Conservation (phyloP, 2,888 invertebrate species). For the Spilarctia lutea region DNA sequence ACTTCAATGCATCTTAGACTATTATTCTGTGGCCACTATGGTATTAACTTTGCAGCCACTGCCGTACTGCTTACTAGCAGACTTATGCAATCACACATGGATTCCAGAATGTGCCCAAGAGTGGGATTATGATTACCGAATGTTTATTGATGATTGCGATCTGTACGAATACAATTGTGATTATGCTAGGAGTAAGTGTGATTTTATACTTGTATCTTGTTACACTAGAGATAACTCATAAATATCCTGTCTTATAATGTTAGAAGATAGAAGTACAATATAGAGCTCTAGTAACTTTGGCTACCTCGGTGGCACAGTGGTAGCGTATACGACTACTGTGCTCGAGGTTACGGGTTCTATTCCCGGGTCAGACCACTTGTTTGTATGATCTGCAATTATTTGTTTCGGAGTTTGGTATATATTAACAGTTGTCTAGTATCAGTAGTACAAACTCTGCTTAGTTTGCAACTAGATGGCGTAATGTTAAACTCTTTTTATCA, state of each 20-base stretch:
- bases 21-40: background rate
- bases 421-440: no score
- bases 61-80: constrained; percentile 63
- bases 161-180: constrained; percentile 74
- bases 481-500: background rate
- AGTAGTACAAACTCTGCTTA: no score
- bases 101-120: constrained; percentile 69
- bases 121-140: constrained; percentile 39
- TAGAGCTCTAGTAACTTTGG: background rate
- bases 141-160: constrained; percentile 75
- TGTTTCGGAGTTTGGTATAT: no score
- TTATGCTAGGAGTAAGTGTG: constrained; percentile 51
- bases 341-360: no score
- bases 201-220: background rate
- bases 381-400: no score
- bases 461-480: no score
- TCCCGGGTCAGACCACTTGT: no score
- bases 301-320: no score
- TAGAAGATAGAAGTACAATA: background rate
- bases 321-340: no score
- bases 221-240: no score
- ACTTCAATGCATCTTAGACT: no score
- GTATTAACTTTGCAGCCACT: constrained; percentile 54
- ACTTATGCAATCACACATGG: constrained; percentile 76
- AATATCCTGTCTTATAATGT: background rate